Conservation (phyloP, 2,113 vertebrate genomes). For the Macquaria australasica region DNA sequence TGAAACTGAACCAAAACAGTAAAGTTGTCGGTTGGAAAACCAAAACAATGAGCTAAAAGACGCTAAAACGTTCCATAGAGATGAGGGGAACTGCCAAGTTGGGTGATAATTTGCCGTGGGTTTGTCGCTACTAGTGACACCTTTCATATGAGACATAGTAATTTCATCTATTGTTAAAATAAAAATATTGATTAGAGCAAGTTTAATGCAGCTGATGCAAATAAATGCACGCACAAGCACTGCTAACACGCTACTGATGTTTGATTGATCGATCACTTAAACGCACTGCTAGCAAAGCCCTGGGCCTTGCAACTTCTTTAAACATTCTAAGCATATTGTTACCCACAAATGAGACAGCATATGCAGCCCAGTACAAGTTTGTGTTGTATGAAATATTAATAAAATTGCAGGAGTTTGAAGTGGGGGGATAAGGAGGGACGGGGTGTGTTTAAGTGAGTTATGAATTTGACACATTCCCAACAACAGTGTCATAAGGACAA, state of each 20-base stretch:
- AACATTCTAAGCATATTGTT: background rate
- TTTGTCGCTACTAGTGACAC: no score
- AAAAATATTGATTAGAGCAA: background rate
- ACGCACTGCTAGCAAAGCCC: background rate
- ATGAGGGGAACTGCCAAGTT: background rate
- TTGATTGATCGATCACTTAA: background rate
- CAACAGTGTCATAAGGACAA: background rate
- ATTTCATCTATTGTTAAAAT: background rate
- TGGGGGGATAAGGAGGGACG: background rate
- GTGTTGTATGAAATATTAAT: background rate
- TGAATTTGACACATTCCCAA: constrained; percentile 1
- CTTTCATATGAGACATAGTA: background rate
- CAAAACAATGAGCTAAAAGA: background rate
- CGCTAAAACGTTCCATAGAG: background rate
- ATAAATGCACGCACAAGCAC: background rate
- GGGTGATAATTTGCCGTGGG: no score
- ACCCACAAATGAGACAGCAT: background rate
- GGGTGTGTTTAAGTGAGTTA: background rate
- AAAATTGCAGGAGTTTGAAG: background rate
- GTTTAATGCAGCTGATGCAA: background rate
- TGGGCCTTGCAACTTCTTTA: constrained; percentile 2
- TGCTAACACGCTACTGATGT: background rate
- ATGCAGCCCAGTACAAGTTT: background rate
- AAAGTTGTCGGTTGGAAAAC: background rate
- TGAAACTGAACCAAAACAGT: background rate